Evolutionary conservation across 2,113 vertebrate species (phyloP).

Genomic region (Ibidorhyncha struthersii): DNA sequence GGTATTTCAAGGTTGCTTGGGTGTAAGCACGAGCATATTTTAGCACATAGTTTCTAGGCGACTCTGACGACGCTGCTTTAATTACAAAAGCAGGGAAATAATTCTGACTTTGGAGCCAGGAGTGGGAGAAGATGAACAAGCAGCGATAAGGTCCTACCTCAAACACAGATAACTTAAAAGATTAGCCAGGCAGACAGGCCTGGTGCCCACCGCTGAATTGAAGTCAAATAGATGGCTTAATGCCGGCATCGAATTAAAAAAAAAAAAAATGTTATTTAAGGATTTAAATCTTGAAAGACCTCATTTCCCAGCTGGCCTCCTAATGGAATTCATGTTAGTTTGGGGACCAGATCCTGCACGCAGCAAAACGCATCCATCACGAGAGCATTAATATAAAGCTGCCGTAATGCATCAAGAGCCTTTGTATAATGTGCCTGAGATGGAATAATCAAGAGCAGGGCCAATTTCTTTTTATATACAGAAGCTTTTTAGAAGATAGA

Average conservation of each 20-base stretch:
- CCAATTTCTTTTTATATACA: background rate
- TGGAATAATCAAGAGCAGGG: background rate
- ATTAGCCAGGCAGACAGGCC: conserved; percentile 36
- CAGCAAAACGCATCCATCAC: conserved; percentile 47
- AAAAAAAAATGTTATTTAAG: background rate
- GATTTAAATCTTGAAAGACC: conserved; percentile 48
- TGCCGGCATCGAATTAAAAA: background rate
- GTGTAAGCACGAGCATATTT: background rate
- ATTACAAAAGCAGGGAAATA: conserved; percentile 10
- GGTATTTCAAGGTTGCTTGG: background rate
- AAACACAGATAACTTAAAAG: conserved; percentile 64
- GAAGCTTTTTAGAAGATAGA: background rate
- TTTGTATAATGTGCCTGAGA: background rate
- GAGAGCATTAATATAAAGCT: conserved; percentile 36
- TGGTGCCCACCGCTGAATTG: background rate
- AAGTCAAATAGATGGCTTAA: conserved; percentile 53
- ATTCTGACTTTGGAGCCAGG: background rate
- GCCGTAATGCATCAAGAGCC: conserved; percentile 10
- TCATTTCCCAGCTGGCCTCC: conserved; percentile 28
- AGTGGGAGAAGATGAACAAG: conserved; percentile 23
- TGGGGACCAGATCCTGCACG: conserved; percentile 1
- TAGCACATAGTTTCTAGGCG: conserved; percentile 24
- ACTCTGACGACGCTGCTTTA: conserved; percentile 8
- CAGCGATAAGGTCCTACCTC: conserved; percentile 46
- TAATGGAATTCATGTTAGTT: conserved; percentile 34